A percentile compares a stretch with the other conserved stretches of the same genome.
These are phyloP conservation scores for Apodemia zela DNA, from an alignment of 2,888 invertebrate genomes.

Conservation along the genomic window DNA sequence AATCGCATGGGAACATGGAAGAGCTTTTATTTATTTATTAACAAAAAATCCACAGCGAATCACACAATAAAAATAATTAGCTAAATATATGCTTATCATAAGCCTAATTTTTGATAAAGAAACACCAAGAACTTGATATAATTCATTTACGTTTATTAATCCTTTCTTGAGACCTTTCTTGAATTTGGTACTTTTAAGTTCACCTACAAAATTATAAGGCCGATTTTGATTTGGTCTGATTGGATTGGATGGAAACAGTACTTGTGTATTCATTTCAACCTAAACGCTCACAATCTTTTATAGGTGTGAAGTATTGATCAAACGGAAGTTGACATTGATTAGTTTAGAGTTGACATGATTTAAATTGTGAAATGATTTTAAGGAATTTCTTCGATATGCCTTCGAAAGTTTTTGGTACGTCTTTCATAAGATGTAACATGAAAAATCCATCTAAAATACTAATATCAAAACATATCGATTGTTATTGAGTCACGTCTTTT, in stretches of 20 bases:
- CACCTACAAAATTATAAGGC: neutral
- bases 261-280: conserved; percentile 25
- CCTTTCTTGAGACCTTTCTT: conserved; percentile 10
- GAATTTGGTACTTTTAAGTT: neutral
- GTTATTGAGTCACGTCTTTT: neutral
- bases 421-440: conserved; percentile 15
- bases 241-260: neutral
- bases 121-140: conserved; percentile 19
- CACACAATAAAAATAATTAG: too few relatives aligned
- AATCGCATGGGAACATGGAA: conserved; percentile 30
- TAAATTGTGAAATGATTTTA: too few relatives aligned
- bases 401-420: conserved; percentile 16
- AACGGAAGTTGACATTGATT: too few relatives aligned
- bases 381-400: too few relatives aligned
- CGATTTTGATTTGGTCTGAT: neutral
- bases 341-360: neutral
- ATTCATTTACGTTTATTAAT: conserved; percentile 23
- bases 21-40: too few relatives aligned
- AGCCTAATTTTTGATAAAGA: too few relatives aligned
- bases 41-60: too few relatives aligned
- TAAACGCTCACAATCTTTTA: conserved; percentile 42
- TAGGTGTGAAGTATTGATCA: conserved; percentile 42
- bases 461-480: too few relatives aligned
- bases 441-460: conserved; percentile 19
- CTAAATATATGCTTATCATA: too few relatives aligned